Conservation (phyloP, 2,797 vertebrate genomes). For the Scolopax bukidnonensis region DNA sequence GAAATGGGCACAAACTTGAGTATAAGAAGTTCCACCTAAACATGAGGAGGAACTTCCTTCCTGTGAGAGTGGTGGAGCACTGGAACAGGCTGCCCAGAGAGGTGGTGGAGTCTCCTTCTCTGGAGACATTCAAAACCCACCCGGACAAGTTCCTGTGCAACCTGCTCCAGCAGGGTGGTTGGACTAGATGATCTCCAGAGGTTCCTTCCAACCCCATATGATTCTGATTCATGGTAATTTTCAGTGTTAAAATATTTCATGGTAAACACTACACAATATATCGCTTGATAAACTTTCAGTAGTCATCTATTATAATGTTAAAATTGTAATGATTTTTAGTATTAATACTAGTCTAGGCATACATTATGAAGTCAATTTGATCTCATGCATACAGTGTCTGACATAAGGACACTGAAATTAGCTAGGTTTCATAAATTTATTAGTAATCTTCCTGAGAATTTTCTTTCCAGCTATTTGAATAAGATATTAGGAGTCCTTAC, state of each 20-base stretch:
- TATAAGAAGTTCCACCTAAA: too few relatives aligned
- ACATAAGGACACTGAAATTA: background rate
- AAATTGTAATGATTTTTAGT: constrained; percentile 1
- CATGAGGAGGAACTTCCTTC: too few relatives aligned
- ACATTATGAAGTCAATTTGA: background rate
- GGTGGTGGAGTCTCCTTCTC: too few relatives aligned
- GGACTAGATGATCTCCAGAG: too few relatives aligned
- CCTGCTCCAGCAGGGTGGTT: too few relatives aligned
- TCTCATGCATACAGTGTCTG: background rate
- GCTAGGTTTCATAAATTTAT: background rate
- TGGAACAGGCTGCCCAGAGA: too few relatives aligned
- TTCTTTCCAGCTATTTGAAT: background rate
- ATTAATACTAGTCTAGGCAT: background rate
- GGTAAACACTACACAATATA: background rate
- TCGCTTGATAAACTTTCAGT: background rate
- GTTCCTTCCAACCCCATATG: too few relatives aligned
- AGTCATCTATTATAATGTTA: background rate
- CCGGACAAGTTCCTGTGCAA: too few relatives aligned
- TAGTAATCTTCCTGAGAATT: background rate
- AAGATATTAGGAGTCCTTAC: background rate
- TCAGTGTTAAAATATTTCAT: background rate
- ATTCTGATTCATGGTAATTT: background rate
- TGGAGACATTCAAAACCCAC: too few relatives aligned
- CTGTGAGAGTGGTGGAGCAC: too few relatives aligned
- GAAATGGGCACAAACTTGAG: too few relatives aligned